These are phyloP conservation scores for Pheosia gnoma DNA, from an alignment of 2,888 invertebrate species.

Conservation along the genomic window DNA sequence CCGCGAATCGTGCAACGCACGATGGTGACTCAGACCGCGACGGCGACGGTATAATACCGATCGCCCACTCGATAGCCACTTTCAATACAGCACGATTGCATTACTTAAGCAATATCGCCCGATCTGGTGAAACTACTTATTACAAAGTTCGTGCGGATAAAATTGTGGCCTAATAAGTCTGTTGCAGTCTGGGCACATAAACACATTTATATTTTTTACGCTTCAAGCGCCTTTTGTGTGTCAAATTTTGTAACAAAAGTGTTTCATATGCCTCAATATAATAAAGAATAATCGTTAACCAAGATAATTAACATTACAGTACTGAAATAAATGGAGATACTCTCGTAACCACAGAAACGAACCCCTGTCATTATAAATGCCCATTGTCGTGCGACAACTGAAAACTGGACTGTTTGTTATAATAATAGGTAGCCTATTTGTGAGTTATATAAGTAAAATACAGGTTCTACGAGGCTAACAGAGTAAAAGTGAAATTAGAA, in stretches of 20 bases:
- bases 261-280: not conserved
- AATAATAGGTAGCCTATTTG: constrained; percentile 36
- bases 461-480: constrained; percentile 29
- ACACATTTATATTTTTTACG: constrained; percentile 18
- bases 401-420: constrained; percentile 27
- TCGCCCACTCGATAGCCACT: constrained; percentile 66
- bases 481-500: constrained; percentile 64
- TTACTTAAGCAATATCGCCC: constrained; percentile 53
- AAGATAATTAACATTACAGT: too few species aligned
- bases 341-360: constrained; percentile 33
- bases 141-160: constrained; percentile 46
- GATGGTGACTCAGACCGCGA: constrained; percentile 67
- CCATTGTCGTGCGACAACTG: constrained; percentile 35
- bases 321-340: constrained; percentile 28
- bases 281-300: not conserved
- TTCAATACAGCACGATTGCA: constrained; percentile 61
- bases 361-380: constrained; percentile 60
- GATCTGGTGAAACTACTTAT: constrained; percentile 50
- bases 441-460: constrained; percentile 17
- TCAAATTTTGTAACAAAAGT: constrained; percentile 1
- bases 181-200: constrained; percentile 26
- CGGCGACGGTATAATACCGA: constrained; percentile 69
- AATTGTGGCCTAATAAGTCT: constrained; percentile 40
- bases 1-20: constrained; percentile 63
- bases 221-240: constrained; percentile 7